Base-by-base conservation (phyloP, 2,113 vertebrate species). In the Anarrhichthys ocellatus region DNA sequence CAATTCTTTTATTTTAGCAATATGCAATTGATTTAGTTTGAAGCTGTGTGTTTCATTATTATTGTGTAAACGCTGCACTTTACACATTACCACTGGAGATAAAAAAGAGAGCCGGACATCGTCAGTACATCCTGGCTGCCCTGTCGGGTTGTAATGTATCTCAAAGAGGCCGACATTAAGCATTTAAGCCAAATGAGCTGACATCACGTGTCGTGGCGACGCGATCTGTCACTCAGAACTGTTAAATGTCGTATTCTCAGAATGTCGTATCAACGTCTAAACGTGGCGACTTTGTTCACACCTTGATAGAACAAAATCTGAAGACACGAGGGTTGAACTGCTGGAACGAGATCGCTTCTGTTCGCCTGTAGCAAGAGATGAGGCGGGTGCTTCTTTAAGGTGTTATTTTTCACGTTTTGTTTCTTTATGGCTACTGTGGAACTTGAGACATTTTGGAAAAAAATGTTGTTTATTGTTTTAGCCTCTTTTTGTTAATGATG, bases 51-150 rank as follows among this genome's bases (percentile, higher is more conserved):
- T 46, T 8, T 18, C 8, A 85, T 58, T 80, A 18, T 84, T 85
- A 2, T 84, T 87, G 89, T 91, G 88, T 89, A 88, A 92, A 85
- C 42, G 77, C 86, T 92, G 93, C 93, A 93, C 91, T 92, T 94
- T 93, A 92, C 89, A 90, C 86, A 86, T 83, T 56, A 83, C 75
- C 66, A 77, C 61, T 66, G 82, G 78, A 78, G 77, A 73, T 77
- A 67, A 79, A 88, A 88, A 18, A 54, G 6, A 27, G 84, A 76
- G 64, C 58, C 46, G 1, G 71, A 63, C 83, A 61, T 18, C n/a
- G 50, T 67, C 79, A 48, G 64, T 13, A 38, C 29, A 15, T 50
- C 17, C 9, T 2, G 13, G 74, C 76, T 62, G 68, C 68, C 76
- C 58, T 70, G 84, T 63, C 42, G 32, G 44, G 36, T 67, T 29